Evolutionary conservation across 2,888 invertebrate genomes (phyloP), one percentile per base, ranked within the genome.

Genomic region (Aricia artaxerxes): DNA sequence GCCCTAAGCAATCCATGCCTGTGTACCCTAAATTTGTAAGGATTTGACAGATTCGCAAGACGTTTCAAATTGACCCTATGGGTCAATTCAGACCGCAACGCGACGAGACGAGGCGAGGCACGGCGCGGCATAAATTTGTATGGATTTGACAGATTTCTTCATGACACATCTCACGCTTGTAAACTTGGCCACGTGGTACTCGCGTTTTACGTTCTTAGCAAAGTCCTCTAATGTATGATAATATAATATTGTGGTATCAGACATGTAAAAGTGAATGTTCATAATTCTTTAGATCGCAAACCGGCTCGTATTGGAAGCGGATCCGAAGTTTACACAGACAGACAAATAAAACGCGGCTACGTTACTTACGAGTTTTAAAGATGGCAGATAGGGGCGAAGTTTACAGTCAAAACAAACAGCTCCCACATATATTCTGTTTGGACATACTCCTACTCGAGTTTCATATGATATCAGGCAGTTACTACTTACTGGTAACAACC

Each of bases 331-430:
- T 76, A 53, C 53, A 76, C 57, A 76, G 76, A 53, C 75, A 75
- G 75, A 76, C 76, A 76, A 76, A 76, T 53, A 76, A 53, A 76
- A 76, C 57, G 57, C 16, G 24, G 31, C 76, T 84, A 84, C 84
- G 85, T 88, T 85, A 82, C 82, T 73, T 73, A 31, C 57, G 24
- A 73, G 73, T 73, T 78, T 73, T 78, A 73, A 78, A 78, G 73
- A 61, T 73, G 60, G 31, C 53, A 73, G 73, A 61, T 78, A 73
- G 40, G 53, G 61, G 78, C 24, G 4, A 78, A 78, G 78, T 78
- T 78, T 16, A 31, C 78, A 78, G 78, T 78, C 73, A 78, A 78
- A 78, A 73, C 78, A 78, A 78, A 78, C 57, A 76, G 35, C 60
- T 31, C 24, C 53, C 40, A n/a, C 44, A 78, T 24, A 24, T 24